Evolutionary conservation across 1,140 invertebrate species (phyloP).

Genomic region (Drosophila novamexicana): DNA sequence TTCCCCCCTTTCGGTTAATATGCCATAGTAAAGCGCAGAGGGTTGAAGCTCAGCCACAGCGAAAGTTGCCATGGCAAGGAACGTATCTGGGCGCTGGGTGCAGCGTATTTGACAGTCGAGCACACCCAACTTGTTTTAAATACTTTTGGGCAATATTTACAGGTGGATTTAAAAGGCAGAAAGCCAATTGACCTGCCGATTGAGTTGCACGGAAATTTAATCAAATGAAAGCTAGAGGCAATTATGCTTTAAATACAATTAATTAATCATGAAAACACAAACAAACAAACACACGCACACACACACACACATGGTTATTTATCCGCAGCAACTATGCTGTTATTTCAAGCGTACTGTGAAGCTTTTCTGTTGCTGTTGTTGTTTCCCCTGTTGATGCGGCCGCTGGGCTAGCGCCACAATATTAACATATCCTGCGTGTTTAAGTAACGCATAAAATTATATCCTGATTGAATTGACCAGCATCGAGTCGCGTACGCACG

Average conservation of each 20-base stretch:
- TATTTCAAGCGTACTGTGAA: constrained; percentile 71
- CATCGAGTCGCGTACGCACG: constrained; percentile 50
- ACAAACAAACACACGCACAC: constrained; percentile 20
- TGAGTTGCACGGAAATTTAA: constrained; percentile 68
- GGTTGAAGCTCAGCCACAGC: no score
- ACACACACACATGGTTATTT: constrained; percentile 32
- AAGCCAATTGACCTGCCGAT: constrained; percentile 72
- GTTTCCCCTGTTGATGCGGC: constrained; percentile 22
- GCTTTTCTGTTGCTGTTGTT: constrained; percentile 46
- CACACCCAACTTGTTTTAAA: neutral
- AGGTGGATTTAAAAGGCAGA: constrained; percentile 52
- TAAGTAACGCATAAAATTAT: constrained; percentile 82
- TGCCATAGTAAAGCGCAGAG: no score
- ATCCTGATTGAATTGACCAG: constrained; percentile 76
- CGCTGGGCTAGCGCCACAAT: constrained; percentile 51
- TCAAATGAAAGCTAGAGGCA: constrained; percentile 82
- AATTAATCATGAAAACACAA: constrained; percentile 79
- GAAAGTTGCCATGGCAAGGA: no score
- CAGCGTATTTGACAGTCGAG: no score
- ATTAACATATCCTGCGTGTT: constrained; percentile 82
- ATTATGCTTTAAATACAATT: constrained; percentile 82
- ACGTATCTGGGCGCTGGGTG: no score
- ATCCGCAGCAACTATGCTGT: constrained; percentile 54
- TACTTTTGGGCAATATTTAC: constrained; percentile 23
- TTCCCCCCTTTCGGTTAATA: no score